phyloP scores from a whole-genome alignment of 1,140 invertebrate species.

The Chrysomallon squamiferum region DNA sequence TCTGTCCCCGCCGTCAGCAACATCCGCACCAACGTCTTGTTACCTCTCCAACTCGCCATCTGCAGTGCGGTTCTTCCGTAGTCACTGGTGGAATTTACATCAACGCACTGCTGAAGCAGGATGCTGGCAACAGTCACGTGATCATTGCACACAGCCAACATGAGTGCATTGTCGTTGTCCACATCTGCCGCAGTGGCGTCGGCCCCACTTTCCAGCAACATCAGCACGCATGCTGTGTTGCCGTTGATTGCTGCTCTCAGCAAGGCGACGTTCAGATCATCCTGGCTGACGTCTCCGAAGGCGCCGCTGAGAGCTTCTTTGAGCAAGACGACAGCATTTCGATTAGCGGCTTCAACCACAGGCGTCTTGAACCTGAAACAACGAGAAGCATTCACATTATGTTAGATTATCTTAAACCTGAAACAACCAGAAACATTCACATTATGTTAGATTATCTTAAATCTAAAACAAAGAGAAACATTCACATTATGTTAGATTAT shows the following conservation, averaged over 20 bases:
- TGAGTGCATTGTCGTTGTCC: conserved; percentile 25
- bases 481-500: too few relatives aligned
- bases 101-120: conserved; percentile 3
- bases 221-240: conserved; percentile 4
- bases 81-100: conserved; percentile 12
- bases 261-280: conserved; percentile 10
- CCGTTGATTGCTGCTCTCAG: conserved; percentile 15
- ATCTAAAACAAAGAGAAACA: too few relatives aligned
- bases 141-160: conserved; percentile 21
- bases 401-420: too few relatives aligned
- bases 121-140: conserved; percentile 15
- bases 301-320: conserved; percentile 13
- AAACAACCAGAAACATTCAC: too few relatives aligned
- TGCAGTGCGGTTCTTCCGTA: conserved; percentile 8
- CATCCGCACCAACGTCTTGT: conserved; percentile 10
- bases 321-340: conserved; percentile 12
- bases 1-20: conserved; percentile 7
- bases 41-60: conserved; percentile 15
- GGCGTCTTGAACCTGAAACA: too few relatives aligned
- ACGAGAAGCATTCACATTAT: too few relatives aligned
- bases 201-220: conserved; percentile 13
- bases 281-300: conserved; percentile 8
- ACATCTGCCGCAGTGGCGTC: conserved; percentile 16
- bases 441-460: too few relatives aligned
- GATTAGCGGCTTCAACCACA: conserved; percentile 15